Evolutionary conservation across 2,797 vertebrate species (phyloP).

Genomic region (Danio choprae): DNA sequence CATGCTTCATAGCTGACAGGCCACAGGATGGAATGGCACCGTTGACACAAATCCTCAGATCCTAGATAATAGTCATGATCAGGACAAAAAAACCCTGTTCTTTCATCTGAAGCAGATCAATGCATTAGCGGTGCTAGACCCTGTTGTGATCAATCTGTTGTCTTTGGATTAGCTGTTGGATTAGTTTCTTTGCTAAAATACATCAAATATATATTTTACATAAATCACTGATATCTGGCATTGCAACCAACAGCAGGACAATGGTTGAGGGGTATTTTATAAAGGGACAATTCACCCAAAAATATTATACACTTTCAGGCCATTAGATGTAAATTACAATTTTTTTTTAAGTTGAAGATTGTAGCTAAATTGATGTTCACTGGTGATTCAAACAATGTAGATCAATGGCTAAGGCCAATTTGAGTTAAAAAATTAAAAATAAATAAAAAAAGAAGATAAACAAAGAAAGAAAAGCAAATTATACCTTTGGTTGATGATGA

Average conservation of each 20-base stretch:
- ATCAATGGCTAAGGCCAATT: too few species aligned
- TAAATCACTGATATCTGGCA: neutral
- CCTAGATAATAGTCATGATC: conserved; percentile 36
- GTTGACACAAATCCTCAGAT: conserved; percentile 73
- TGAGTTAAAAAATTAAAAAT: too few species aligned
- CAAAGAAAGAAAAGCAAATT: too few species aligned
- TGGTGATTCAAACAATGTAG: too few species aligned
- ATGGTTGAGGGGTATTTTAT: neutral
- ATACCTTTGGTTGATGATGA: too few species aligned
- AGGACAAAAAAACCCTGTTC: conserved; percentile 16
- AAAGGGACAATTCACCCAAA: too few species aligned
- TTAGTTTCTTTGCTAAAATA: conserved; percentile 2
- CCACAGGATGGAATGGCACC: conserved; percentile 51
- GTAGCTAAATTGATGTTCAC: too few species aligned
- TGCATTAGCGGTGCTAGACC: neutral
- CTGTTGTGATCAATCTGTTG: conserved; percentile 1
- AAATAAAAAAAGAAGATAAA: too few species aligned
- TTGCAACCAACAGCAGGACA: neutral
- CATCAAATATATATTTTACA: neutral
- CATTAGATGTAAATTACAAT: too few species aligned
- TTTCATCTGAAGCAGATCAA: conserved; percentile 4
- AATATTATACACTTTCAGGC: too few species aligned
- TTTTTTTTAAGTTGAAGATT: too few species aligned
- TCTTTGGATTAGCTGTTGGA: neutral
- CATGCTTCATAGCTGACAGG: conserved; percentile 76